A percentile compares a stretch with the other conserved stretches of the same genome.
phyloP scores from a whole-genome alignment of 2,888 invertebrate species.

The Argyra leucocephala region DNA sequence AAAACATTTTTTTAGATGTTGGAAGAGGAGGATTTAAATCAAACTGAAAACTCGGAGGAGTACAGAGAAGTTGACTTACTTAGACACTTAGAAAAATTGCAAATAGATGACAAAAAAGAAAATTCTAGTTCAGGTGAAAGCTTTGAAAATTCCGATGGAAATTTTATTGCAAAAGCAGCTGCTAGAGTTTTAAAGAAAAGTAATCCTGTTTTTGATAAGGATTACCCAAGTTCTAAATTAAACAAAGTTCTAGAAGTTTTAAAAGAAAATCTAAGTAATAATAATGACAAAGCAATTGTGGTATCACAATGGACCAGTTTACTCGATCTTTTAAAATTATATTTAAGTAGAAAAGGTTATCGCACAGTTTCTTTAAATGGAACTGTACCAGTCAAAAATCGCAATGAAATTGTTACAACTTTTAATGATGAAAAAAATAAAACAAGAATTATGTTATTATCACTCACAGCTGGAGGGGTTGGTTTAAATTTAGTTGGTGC shows the following conservation, averaged over 20 bases:
- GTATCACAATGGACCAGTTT: constrained; percentile 91
- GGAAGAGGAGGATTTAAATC: constrained; percentile 38
- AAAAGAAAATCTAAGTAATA: constrained; percentile 46
- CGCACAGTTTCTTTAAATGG: constrained; percentile 65
- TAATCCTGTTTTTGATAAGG: constrained; percentile 61
- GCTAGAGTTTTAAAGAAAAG: constrained; percentile 53
- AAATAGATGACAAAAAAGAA: constrained; percentile 35
- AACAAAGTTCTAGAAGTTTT: constrained; percentile 51
- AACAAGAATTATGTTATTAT: constrained; percentile 65
- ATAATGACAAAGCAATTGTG: constrained; percentile 65
- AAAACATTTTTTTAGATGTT: constrained; percentile 43
- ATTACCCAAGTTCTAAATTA: constrained; percentile 56
- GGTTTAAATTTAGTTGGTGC: constrained; percentile 89
- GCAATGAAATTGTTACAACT: constrained; percentile 58
- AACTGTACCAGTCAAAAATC: constrained; percentile 57
- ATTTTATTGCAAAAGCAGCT: constrained; percentile 49
- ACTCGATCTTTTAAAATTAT: constrained; percentile 59
- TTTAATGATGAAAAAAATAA: constrained; percentile 57
- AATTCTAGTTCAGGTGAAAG: constrained; percentile 8
- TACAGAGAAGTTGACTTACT: constrained; percentile 51
- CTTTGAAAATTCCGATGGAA: constrained; percentile 38
- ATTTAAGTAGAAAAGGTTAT: constrained; percentile 50
- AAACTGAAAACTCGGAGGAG: constrained; percentile 38
- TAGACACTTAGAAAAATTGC: constrained; percentile 55
- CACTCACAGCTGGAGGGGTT: constrained; percentile 87